Base-by-base conservation (phyloP, 1,140 invertebrate species). In the Thaumatotibia leucotreta region DNA sequence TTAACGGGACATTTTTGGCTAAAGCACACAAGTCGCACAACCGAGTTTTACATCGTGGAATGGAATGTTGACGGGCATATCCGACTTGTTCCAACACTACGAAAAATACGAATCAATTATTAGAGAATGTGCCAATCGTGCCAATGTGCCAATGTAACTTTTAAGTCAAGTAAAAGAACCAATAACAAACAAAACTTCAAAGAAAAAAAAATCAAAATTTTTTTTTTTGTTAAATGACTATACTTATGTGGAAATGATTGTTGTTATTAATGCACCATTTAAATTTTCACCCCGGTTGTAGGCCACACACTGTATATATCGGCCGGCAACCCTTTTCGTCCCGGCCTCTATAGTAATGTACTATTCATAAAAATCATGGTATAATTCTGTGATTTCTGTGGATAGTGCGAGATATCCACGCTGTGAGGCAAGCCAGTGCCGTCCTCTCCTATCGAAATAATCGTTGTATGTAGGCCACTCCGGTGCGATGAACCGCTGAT, bases 381-480 rank as follows among this genome's bases (percentile, higher is more conserved):
- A 58, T 29, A 29, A 58, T 58, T 58, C 2, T 54, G 23, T 29
- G 50, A 23, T 27, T 58, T n/a, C n/a, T 29, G 33, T 35, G 11
- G 9, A 10, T 9, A 27, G 23, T 23, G 23, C 17, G 52, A 24
- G 10, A 14, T 58, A 27, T 61, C 52, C 64, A 35, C 33, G 50
- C 27, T 9, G 49, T 27, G 50, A 49, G n/a, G 50, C 50, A 24
- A 29, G 62, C 8, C 35, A 22, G 24, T 17, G 49, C 49, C 74
- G 73, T 31, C 27, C 68, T 77, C 74, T 82, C 76, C 79, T 82
- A 86, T 83, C 79, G 80, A 86, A 86, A 86, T 84, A 58, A 87
- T 87, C 83, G 77, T 80, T 75, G 81, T 79, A 87, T 77, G 77
- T 87, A 75, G 84, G 84, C 76, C 74, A 85, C 77, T 76, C 67